Conservation (phyloP, 1,140 invertebrate species). For the Caenorhabditis inopinata region DNA sequence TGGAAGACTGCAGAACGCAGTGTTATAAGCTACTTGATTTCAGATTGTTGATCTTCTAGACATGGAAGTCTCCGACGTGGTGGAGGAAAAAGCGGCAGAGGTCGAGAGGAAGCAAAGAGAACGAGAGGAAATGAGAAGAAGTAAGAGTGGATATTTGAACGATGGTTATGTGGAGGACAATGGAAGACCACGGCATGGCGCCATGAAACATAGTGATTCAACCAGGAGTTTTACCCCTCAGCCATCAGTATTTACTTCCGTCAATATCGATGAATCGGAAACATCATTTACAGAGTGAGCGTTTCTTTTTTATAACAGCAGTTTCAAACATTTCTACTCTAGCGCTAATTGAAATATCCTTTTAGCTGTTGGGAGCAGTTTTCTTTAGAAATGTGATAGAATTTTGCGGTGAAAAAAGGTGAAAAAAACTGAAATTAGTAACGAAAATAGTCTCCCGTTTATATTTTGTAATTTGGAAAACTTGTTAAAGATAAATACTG, state of each 20-base stretch:
- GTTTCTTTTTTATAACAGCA: background rate
- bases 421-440: too few relatives aligned
- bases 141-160: constrained; percentile 48
- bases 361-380: too few relatives aligned
- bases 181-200: constrained; percentile 4
- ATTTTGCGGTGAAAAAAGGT: too few relatives aligned
- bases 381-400: too few relatives aligned
- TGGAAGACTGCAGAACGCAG: background rate
- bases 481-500: too few relatives aligned
- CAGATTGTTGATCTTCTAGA: constrained; percentile 63
- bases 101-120: constrained; percentile 98
- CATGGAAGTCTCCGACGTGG: constrained; percentile 76
- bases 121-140: constrained; percentile 67
- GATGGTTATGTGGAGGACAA: constrained; percentile 54
- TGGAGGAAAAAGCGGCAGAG: constrained; percentile 93
- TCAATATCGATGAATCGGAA: constrained; percentile 38
- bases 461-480: too few relatives aligned
- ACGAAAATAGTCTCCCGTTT: too few relatives aligned
- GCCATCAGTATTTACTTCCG: background rate
- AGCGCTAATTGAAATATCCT: too few relatives aligned
- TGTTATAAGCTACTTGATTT: constrained; percentile 27
- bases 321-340: too few relatives aligned
- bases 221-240: constrained; percentile 9
- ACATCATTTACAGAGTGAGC: constrained; percentile 45
- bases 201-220: constrained; percentile 33